Evolutionary conservation across 2,113 vertebrate genomes (phyloP), one percentile per base, ranked within the genome.

Genomic region (Cathartes aura): DNA sequence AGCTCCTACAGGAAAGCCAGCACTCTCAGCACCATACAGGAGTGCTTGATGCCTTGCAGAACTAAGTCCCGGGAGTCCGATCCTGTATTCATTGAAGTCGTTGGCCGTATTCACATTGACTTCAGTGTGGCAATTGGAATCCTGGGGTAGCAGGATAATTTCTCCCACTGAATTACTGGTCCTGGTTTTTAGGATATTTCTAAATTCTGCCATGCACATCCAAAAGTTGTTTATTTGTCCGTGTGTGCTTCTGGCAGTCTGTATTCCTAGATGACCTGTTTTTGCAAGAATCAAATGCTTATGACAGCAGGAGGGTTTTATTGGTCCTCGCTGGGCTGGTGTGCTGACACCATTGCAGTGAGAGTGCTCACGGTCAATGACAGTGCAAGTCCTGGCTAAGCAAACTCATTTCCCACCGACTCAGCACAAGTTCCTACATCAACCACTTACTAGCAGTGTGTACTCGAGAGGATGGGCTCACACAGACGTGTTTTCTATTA

Each of bases 21-120:
- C 0, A 4, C 59, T 42, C 55, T 48, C 59, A 43, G 59, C 52
- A 48, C 40, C 1, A 3, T 59, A 40, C 0, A 0, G 60, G 59
- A 63, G 17, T 36, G 34, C 75, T 78, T 30, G 23, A 21, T 40
- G 48, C 82, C 40, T 76, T 48, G 48, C 63, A 81, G 90, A 91
- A 50, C n/a, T 19, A 36, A 56, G 26, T 71, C 9, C 18, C 40
- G 50, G 48, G 43, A 64, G 8, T 45, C 21, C 1, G 11, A 13
- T 59, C 34, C 71, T 68, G 32, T 20, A 13, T 47, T 9, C 12
- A 3, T 2, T 66, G 70, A 90, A 70, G 17, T 48, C 0, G 0
- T 9, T 58, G 59, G n/a, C 60, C 20, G 1, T 15, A 8, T 40
- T 79, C 81, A 71, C 21, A 8, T 3, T 47, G 40, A 40, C 36